Conservation (phyloP, 1,140 invertebrate species). For the Diuraphis noxia region DNA sequence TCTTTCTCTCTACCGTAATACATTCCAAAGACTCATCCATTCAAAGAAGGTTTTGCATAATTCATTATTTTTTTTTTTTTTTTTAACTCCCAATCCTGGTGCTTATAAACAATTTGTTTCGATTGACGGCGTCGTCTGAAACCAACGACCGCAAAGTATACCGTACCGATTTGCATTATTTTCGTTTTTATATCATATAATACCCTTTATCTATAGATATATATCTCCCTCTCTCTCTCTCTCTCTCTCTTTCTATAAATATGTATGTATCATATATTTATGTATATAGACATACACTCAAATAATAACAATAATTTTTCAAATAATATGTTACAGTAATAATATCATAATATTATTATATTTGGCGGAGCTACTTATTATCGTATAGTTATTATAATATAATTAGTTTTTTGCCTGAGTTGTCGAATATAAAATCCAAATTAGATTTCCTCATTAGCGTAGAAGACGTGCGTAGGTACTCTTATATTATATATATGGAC, state of each 20-base stretch:
- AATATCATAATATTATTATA: neutral
- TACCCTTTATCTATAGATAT: no score
- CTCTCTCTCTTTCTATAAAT: no score
- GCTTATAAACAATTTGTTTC: constrained; percentile 4
- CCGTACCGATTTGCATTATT: constrained; percentile 3
- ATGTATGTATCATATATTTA: neutral
- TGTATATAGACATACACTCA: neutral
- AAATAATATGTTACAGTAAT: neutral
- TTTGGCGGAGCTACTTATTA: neutral
- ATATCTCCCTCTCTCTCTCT: neutral
- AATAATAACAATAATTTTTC: neutral
- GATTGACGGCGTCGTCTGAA: neutral
- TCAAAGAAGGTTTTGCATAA: constrained; percentile 31
- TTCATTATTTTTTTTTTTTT: neutral
- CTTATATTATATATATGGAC: neutral
- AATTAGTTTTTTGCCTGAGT: neutral
- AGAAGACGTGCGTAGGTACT: constrained; percentile 12
- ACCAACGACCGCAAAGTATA: neutral
- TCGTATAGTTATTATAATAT: neutral
- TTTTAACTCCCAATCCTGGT: neutral
- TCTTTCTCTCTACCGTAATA: neutral
- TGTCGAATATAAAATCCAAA: neutral
- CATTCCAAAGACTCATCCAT: constrained; percentile 47
- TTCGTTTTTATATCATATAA: neutral
- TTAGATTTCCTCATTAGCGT: constrained; percentile 34